Conservation (phyloP, 1,140 invertebrate species). For the Drosophila ohnishii region DNA sequence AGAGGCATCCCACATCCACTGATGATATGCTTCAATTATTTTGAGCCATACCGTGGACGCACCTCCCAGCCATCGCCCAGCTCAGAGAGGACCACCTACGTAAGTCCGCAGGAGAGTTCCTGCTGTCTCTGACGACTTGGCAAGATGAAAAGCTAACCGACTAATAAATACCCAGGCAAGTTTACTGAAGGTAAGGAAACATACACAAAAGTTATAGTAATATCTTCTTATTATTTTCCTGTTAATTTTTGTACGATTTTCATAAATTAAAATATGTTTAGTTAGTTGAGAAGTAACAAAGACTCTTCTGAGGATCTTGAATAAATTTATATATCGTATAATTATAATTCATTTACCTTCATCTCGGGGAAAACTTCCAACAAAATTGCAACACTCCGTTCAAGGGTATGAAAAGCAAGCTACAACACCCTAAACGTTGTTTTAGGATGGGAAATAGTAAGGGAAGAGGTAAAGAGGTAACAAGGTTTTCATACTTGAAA, state of each 20-base stretch:
- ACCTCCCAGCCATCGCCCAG: slow-evolving; percentile 21
- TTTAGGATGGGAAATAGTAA: slow-evolving; percentile 3
- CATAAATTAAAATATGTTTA: too few relatives aligned
- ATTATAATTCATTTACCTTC: not conserved
- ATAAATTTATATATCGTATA: not conserved
- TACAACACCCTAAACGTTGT: slow-evolving; percentile 15
- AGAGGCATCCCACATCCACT: slow-evolving; percentile 44
- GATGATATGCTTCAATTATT: slow-evolving; percentile 76
- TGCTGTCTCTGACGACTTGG: slow-evolving; percentile 28
- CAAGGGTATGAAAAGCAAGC: not conserved
- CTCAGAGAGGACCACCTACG: slow-evolving; percentile 8
- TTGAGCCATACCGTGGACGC: slow-evolving; percentile 50
- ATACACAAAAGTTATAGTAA: too few relatives aligned
- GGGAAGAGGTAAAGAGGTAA: slow-evolving; percentile 16
- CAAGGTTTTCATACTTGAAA: slow-evolving; percentile 6
- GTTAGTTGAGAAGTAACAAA: not conserved
- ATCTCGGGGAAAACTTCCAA: not conserved
- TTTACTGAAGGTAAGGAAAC: not conserved
- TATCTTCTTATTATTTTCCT: too few relatives aligned
- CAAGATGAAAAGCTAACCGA: slow-evolving; percentile 4
- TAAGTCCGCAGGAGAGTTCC: not conserved
- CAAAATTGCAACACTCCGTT: not conserved
- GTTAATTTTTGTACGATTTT: too few relatives aligned
- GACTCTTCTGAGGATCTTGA: not conserved
- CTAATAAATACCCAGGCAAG: not conserved